Conservation (phyloP, 2,888 invertebrate genomes). For the Archips crataeganus region DNA sequence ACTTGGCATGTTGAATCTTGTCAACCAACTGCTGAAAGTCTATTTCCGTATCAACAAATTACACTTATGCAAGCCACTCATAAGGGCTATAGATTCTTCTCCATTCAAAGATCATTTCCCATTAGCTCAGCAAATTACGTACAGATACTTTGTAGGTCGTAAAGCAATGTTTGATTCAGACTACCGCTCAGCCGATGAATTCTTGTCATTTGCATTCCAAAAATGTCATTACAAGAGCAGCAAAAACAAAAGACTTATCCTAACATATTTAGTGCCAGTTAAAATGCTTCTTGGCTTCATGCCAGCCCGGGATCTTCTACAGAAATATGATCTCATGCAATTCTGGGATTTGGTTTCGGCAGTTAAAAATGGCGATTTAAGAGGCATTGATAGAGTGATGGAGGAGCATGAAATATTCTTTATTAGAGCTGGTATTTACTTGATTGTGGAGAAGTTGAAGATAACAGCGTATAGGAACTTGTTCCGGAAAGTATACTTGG, state of each 20-base stretch:
- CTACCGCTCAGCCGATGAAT: slow-evolving; percentile 96
- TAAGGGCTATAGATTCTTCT: slow-evolving; percentile 97
- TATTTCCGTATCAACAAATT: slow-evolving; percentile 97
- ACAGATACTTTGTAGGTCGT: slow-evolving; percentile 98
- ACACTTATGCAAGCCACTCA: slow-evolving; percentile 96
- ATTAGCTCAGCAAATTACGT: slow-evolving; percentile 97
- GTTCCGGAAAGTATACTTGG: slow-evolving; percentile 95
- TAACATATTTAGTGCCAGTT: slow-evolving; percentile 98
- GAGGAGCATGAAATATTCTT: slow-evolving; percentile 96
- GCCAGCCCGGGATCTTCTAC: slow-evolving; percentile 92
- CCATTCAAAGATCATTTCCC: slow-evolving; percentile 95
- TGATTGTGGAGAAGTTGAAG: slow-evolving; percentile 98
- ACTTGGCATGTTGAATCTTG: slow-evolving; percentile 97
- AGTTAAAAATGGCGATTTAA: slow-evolving; percentile 95
- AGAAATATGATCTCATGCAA: slow-evolving; percentile 95
- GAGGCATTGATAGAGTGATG: slow-evolving; percentile 93
- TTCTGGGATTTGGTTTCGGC: slow-evolving; percentile 96
- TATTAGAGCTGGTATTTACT: slow-evolving; percentile 98
- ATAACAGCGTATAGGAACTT: slow-evolving; percentile 98
- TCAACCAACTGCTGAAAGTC: slow-evolving; percentile 97
- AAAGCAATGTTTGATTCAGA: slow-evolving; percentile 99
- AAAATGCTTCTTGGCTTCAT: slow-evolving; percentile 98
- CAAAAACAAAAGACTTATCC: slow-evolving; percentile 95
- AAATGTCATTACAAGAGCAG: slow-evolving; percentile 93
- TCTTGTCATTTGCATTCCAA: slow-evolving; percentile 96